Conservation (phyloP, 2,113 vertebrate genomes). For the Phoxinus phoxinus region DNA sequence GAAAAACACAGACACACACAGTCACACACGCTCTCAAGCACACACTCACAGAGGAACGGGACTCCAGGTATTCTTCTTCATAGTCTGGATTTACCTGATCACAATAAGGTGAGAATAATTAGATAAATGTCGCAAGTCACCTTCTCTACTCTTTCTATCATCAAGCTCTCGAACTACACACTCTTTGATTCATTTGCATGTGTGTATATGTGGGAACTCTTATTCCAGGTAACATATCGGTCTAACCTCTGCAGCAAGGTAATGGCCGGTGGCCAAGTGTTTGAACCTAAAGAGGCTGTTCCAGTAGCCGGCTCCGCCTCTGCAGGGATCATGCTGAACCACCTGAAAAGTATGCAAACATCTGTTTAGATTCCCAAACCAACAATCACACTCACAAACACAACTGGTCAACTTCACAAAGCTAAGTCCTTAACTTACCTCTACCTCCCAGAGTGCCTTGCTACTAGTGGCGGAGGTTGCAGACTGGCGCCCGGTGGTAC, state of each 20-base stretch:
- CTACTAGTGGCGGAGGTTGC: slow-evolving; percentile 98
- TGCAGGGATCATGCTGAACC: slow-evolving; percentile 95
- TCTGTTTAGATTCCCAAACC: slow-evolving; percentile 29
- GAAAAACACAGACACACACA: slow-evolving; percentile 9
- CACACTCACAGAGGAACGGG: slow-evolving; percentile 87
- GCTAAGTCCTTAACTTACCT: slow-evolving; percentile 75
- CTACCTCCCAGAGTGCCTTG: slow-evolving; percentile 97
- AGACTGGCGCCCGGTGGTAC: slow-evolving; percentile 93
- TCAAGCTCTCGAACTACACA: slow-evolving; percentile 15
- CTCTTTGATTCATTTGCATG: background rate
- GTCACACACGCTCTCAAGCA: slow-evolving; percentile 2
- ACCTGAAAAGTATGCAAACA: slow-evolving; percentile 67
- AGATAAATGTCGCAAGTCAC: background rate
- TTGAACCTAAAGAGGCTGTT: slow-evolving; percentile 99
- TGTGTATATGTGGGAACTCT: background rate
- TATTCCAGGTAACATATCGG: background rate
- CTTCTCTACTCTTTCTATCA: background rate
- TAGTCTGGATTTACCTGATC: slow-evolving; percentile 94
- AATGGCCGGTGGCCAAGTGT: slow-evolving; percentile 96
- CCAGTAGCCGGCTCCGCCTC: slow-evolving; percentile 96
- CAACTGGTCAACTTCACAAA: slow-evolving; percentile 6
- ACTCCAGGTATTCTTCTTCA: slow-evolving; percentile 93
- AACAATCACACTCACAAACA: background rate
- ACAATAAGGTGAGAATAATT: slow-evolving; percentile 35
- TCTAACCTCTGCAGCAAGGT: slow-evolving; percentile 95